Conservation (phyloP, 2,797 vertebrate species). For the Schizopygopsis pylzovi region DNA sequence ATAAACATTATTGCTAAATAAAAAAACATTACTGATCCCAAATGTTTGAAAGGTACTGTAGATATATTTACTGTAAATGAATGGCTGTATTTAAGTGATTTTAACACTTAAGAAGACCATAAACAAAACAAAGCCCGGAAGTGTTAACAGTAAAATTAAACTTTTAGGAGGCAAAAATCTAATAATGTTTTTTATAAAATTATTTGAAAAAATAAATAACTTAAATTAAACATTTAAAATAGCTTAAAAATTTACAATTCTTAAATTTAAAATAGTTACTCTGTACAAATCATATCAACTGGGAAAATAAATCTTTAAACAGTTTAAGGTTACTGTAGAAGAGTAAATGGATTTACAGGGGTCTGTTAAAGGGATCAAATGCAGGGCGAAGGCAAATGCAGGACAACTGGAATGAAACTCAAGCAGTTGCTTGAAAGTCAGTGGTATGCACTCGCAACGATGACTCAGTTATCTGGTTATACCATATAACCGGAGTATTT, state of each 20-base stretch:
- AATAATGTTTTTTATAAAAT: neutral
- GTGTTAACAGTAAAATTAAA: neutral
- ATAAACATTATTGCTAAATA: neutral
- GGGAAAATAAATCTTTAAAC: neutral
- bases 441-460: neutral
- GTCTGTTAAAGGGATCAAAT: conserved; percentile 26
- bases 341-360: conserved; percentile 21
- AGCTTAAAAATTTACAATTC: neutral
- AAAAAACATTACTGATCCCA: neutral
- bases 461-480: neutral
- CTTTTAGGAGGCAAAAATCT: neutral
- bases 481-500: neutral
- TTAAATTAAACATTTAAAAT: neutral
- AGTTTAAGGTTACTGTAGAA: neutral
- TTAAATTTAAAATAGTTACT: neutral
- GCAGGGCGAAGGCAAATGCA: conserved; percentile 10
- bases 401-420: conserved; percentile 35
- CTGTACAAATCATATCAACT: neutral
- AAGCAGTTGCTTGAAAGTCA: conserved; percentile 29
- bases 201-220: no score
- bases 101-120: neutral
- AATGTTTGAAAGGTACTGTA: neutral
- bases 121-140: neutral
- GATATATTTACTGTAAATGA: neutral
- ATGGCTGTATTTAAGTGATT: neutral